Conservation (phyloP, 2,888 invertebrate genomes). For the Lissocephala sabroskyi region DNA sequence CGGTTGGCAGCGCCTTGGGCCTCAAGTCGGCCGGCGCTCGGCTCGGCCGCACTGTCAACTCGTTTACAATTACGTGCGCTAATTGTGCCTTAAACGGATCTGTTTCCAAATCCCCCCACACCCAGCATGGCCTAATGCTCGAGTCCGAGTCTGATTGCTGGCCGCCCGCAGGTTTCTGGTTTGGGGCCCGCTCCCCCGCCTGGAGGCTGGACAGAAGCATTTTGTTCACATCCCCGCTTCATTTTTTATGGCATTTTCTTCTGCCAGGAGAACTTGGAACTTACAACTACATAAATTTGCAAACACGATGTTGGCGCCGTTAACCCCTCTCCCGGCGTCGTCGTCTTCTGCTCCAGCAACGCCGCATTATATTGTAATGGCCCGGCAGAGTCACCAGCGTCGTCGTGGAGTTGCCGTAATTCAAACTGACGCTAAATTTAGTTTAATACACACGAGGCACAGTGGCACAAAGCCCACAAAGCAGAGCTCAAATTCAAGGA, state of each 20-base stretch:
- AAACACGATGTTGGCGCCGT: slow-evolving; percentile 42
- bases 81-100: slow-evolving; percentile 65
- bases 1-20: slow-evolving; percentile 17
- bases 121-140: neutral
- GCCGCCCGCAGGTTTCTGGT: too few species aligned
- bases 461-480: neutral
- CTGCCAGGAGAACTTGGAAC: slow-evolving; percentile 36
- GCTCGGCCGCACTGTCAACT: slow-evolving; percentile 40
- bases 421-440: slow-evolving; percentile 68
- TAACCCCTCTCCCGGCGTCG: neutral
- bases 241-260: slow-evolving; percentile 36
- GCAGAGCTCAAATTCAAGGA: too few species aligned
- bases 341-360: slow-evolving; percentile 17
- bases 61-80: slow-evolving; percentile 65
- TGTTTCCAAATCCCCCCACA: slow-evolving; percentile 8
- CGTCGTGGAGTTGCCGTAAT: too few species aligned
- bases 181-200: slow-evolving; percentile 15
- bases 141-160: too few species aligned
- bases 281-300: slow-evolving; percentile 60
- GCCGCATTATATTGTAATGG: slow-evolving; percentile 26
- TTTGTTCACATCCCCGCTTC: slow-evolving; percentile 16
- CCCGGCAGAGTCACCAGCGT: neutral
- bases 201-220: slow-evolving; percentile 13
- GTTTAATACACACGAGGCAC: slow-evolving; percentile 46
- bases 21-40: neutral